Evolutionary conservation across 2,888 invertebrate genomes (phyloP).

Genomic region (Rhodophaea formosa): DNA sequence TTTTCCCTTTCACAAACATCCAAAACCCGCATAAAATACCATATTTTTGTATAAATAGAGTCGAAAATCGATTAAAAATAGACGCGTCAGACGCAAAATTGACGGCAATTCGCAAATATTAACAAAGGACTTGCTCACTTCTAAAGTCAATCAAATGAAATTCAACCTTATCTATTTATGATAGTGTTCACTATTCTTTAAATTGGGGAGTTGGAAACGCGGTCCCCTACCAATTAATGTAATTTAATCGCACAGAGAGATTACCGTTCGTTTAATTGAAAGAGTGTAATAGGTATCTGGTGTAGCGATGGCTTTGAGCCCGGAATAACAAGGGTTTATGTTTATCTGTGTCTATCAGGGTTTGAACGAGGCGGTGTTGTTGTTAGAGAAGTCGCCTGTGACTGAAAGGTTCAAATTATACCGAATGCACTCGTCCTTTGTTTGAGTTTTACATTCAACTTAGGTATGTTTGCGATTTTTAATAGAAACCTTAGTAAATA

Average conservation of each 20-base stretch:
- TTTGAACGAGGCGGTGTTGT: not conserved
- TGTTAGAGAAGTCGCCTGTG: not conserved
- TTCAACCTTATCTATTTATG: constrained; percentile 35
- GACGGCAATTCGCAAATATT: constrained; percentile 66
- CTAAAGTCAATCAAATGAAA: constrained; percentile 35
- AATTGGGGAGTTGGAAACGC: constrained; percentile 35
- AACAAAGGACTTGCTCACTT: constrained; percentile 54
- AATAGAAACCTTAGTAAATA: too few relatives aligned
- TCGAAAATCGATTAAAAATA: constrained; percentile 31
- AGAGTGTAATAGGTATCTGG: constrained; percentile 57
- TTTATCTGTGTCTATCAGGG: not conserved
- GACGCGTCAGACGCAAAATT: constrained; percentile 30
- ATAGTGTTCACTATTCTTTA: constrained; percentile 33
- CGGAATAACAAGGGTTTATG: constrained; percentile 11
- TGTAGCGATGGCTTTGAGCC: constrained; percentile 20
- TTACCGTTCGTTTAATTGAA: constrained; percentile 74
- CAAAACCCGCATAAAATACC: constrained; percentile 32
- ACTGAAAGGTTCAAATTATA: not conserved
- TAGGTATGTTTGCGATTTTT: too few relatives aligned
- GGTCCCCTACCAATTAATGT: constrained; percentile 75
- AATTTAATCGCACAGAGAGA: constrained; percentile 77
- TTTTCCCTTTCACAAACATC: constrained; percentile 30
- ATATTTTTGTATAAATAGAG: constrained; percentile 35
- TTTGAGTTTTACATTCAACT: too few relatives aligned
- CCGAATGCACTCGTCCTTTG: too few relatives aligned